Conservation (phyloP, 2,113 vertebrate genomes). For the Gallinago jamesoni region DNA sequence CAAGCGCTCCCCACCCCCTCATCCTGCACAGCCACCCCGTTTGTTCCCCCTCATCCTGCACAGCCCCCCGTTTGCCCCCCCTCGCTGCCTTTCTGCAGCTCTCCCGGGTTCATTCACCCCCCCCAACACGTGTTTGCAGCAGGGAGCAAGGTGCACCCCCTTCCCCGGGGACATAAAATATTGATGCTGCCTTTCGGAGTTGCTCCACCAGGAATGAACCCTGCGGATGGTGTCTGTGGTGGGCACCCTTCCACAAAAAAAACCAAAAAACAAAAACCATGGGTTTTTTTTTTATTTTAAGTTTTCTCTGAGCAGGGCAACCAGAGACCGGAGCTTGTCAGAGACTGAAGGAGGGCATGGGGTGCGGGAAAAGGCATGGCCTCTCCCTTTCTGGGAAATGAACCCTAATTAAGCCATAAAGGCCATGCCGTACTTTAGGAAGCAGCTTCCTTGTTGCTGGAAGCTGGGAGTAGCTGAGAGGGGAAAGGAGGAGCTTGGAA, state of each 20-base stretch:
- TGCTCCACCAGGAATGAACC: background rate
- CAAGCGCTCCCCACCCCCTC: rapidly evolving
- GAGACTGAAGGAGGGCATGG: background rate
- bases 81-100: background rate
- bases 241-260: no score
- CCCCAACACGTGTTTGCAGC: rapidly evolving
- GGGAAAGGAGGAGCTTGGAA: background rate
- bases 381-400: background rate
- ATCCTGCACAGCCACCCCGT: background rate
- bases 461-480: no score
- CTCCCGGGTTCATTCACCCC: background rate
- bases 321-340: background rate
- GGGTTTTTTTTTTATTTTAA: no score
- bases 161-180: background rate
- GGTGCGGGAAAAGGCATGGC: background rate
- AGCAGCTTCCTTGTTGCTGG: background rate
- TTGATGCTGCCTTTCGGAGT: rapidly evolving
- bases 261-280: no score
- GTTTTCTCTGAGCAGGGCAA: background rate
- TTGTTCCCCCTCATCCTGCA: background rate
- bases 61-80: background rate
- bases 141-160: rapidly evolving
- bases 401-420: background rate
- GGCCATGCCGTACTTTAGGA: rapidly evolving
- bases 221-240: no score